Evolutionary conservation across 1,140 invertebrate species (phyloP), one percentile per base, ranked within the genome.

Genomic region (Lordiphosa clarofinis): DNA sequence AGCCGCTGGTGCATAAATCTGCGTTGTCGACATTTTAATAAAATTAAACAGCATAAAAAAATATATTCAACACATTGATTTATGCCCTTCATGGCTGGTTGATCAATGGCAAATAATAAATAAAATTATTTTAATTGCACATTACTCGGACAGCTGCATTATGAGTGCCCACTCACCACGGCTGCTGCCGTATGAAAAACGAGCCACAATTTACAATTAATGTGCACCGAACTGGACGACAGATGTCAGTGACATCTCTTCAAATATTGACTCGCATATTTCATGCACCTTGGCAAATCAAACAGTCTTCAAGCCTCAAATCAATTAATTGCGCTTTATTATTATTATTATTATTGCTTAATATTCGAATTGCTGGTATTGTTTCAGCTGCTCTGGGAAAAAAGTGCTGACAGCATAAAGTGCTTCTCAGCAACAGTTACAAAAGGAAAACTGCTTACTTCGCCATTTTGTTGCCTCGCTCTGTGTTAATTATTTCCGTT

Each of bases 31-130:
- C 76, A 82, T 60, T 82, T 82, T 62, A 66, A 73, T 74, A 63
- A 69, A 62, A 66, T 53, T 43, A 50, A 59, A 49, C 36, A 28
- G 7, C 4, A 58, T n/a, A n/a, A n/a, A n/a, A n/a, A n/a, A n/a
- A n/a, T n/a, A n/a, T n/a, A n/a, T n/a, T n/a, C 54, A 58, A 52
- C 62, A 47, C 61, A 68, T 76, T 82, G 78, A 82, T 82, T 82
- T 84, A 82, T 84, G 67, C 49, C 39, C 44, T n/a, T 33, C 21
- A 28, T 56, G 82, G 67, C 76, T 72, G 72, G 76, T 73, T 82
- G 76, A 82, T 82, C 76, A 82, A 82, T 82, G 76, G 78, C 63
- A 75, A 81, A 76, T 84, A 84, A 82, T 82, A 82, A 82, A 84
- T 84, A 61, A 81, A 76, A 81, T 82, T 73, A 81, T 72, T 82